A percentile compares a stretch with the other conserved stretches of the same genome.
These are phyloP conservation scores for Neoitamus cyanurus DNA, from an alignment of 2,888 invertebrate genomes.

Conservation along the genomic window DNA sequence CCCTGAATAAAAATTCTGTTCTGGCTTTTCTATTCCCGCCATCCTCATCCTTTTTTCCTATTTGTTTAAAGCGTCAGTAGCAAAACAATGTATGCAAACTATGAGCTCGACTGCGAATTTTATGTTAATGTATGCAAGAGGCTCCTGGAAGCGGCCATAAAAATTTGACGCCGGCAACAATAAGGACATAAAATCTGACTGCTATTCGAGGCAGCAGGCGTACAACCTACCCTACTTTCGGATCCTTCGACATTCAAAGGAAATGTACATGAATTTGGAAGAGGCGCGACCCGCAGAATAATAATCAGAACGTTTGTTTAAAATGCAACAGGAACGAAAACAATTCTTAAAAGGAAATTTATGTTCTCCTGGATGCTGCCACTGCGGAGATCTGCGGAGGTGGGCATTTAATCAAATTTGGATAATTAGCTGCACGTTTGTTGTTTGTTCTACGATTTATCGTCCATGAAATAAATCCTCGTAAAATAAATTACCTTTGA, in stretches of 20 bases:
- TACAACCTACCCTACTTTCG: neutral
- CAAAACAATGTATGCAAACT: neutral
- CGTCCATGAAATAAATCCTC: neutral
- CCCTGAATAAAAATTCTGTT: neutral
- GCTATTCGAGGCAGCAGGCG: neutral
- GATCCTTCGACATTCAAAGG: neutral
- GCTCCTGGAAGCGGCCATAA: neutral
- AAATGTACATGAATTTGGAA: neutral
- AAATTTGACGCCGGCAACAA: neutral
- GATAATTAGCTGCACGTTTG: neutral
- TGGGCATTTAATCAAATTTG: neutral
- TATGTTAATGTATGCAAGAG: neutral
- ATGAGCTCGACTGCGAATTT: neutral
- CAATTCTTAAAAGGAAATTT: neutral
- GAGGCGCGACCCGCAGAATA: neutral
- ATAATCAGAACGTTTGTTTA: neutral
- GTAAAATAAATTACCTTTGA: neutral
- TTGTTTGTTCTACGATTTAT: neutral
- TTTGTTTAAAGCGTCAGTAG: neutral
- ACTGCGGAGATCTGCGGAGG: neutral
- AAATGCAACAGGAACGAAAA: neutral
- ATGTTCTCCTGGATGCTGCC: neutral
- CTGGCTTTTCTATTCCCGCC: neutral
- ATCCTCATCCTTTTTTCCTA: neutral
- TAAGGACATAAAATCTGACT: neutral